phyloP scores from a whole-genome alignment of 2,113 vertebrate species.

The Micromys minutus region DNA sequence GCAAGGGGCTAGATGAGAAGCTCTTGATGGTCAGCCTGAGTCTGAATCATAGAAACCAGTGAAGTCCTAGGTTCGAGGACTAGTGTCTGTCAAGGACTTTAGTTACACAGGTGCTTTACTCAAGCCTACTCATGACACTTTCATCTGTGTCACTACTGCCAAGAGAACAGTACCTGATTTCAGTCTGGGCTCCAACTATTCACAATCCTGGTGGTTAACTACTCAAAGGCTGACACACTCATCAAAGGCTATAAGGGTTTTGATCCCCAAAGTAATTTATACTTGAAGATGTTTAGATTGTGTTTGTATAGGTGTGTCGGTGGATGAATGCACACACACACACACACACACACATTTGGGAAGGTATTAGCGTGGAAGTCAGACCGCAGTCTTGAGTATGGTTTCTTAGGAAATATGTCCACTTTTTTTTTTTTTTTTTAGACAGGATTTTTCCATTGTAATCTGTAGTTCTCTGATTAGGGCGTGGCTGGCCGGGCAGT shows the following conservation, averaged over 20 bases:
- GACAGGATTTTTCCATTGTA: neutral
- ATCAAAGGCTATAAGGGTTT: neutral
- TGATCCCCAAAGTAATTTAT: slow-evolving; percentile 4
- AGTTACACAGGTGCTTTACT: too few relatives aligned
- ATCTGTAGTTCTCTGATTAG: neutral
- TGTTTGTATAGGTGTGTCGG: neutral
- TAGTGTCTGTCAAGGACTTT: neutral
- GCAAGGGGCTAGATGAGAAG: neutral
- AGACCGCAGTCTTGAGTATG: neutral
- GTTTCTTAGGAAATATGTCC: neutral
- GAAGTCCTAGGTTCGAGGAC: neutral
- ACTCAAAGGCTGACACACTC: neutral
- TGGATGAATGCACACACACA: neutral
- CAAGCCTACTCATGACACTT: neutral
- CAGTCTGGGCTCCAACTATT: neutral
- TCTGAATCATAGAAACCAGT: neutral
- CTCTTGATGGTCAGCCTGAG: neutral
- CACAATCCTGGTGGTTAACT: neutral
- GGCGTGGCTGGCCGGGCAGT: too few relatives aligned
- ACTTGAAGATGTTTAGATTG: neutral
- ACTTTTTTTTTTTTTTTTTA: neutral
- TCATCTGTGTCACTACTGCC: neutral
- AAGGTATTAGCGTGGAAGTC: neutral
- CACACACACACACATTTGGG: neutral
- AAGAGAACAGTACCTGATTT: neutral